phyloP scores from a whole-genome alignment of 1,140 invertebrate genomes.

The Apolygus lucorum region DNA sequence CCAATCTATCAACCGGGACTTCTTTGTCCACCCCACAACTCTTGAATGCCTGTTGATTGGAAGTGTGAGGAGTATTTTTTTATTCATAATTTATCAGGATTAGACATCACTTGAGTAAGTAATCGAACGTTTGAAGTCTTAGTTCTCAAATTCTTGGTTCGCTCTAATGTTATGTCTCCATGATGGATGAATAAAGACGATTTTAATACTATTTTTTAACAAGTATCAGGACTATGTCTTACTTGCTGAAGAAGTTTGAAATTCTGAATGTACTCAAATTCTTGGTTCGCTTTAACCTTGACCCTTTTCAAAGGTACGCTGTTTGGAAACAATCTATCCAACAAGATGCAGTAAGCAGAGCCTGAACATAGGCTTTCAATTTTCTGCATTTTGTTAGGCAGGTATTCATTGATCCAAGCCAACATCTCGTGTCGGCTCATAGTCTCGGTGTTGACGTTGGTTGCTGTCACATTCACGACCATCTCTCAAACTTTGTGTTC shows the following conservation, averaged over 20 bases:
- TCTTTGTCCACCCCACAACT: slow-evolving; percentile 6
- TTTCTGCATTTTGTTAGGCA: not conserved
- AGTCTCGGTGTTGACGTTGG: slow-evolving; percentile 6
- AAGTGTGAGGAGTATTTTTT: too few species aligned
- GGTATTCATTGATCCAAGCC: slow-evolving; percentile 9
- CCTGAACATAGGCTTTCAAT: slow-evolving; percentile 14
- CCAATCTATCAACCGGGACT: slow-evolving; percentile 90
- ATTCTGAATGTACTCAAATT: slow-evolving; percentile 13
- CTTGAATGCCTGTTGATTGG: slow-evolving; percentile 10
- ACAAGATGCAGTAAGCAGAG: slow-evolving; percentile 5
- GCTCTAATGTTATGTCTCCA: too few species aligned
- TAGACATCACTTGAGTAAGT: too few species aligned
- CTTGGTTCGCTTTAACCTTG: not conserved
- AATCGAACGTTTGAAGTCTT: too few species aligned
- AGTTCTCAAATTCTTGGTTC: too few species aligned
- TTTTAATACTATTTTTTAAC: too few species aligned
- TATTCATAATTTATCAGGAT: too few species aligned
- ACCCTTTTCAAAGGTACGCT: slow-evolving; percentile 10
- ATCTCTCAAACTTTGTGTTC: not conserved
- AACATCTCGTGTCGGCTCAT: slow-evolving; percentile 14
- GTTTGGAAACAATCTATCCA: slow-evolving; percentile 17
- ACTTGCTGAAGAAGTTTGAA: slow-evolving; percentile 20
- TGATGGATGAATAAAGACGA: too few species aligned
- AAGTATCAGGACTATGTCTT: too few species aligned
- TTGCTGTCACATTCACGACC: slow-evolving; percentile 10